A percentile compares a stretch with the other conserved stretches of the same genome.
These are phyloP conservation scores for Mormoops blainvillei DNA, from an alignment of 2,113 vertebrate species.

Conservation along the genomic window DNA sequence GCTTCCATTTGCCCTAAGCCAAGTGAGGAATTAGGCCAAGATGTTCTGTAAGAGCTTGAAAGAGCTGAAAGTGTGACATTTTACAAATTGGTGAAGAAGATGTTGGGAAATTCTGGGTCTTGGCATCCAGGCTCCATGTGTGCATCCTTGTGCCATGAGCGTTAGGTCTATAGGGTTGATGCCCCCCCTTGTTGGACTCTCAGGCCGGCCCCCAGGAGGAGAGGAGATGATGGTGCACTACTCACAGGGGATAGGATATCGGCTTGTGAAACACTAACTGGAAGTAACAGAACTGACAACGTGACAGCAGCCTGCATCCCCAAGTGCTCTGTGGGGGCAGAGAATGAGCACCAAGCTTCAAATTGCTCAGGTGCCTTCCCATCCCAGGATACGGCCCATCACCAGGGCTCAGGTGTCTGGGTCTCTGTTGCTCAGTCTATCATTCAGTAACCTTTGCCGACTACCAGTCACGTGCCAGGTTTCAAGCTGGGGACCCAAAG, in stretches of 20 bases:
- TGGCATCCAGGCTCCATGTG: accelerated
- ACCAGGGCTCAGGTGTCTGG: background rate
- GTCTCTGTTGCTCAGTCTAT: background rate
- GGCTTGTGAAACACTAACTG: conserved; percentile 21
- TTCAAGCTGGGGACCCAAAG: background rate
- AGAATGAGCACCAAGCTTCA: conserved; percentile 48
- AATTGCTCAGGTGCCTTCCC: background rate
- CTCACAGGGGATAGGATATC: conserved; percentile 23
- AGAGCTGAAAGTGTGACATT: background rate
- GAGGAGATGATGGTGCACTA: background rate
- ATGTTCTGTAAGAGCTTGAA: background rate
- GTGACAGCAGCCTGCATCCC: background rate
- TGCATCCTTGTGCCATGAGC: background rate
- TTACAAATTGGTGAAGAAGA: background rate
- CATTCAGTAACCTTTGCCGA: background rate
- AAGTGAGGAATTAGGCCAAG: background rate
- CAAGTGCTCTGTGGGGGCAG: conserved; percentile 27
- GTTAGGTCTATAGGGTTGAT: background rate
- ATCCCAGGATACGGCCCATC: accelerated
- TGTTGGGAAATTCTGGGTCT: background rate
- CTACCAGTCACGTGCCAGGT: accelerated
- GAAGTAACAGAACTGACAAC: conserved; percentile 28
- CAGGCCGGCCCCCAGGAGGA: background rate
- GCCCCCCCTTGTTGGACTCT: background rate
- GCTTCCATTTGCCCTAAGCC: background rate